A percentile compares a stretch with the other conserved stretches of the same genome.
These are phyloP conservation scores for Terrapene triunguis DNA, from an alignment of 2,113 vertebrate species.

Conservation along the genomic window DNA sequence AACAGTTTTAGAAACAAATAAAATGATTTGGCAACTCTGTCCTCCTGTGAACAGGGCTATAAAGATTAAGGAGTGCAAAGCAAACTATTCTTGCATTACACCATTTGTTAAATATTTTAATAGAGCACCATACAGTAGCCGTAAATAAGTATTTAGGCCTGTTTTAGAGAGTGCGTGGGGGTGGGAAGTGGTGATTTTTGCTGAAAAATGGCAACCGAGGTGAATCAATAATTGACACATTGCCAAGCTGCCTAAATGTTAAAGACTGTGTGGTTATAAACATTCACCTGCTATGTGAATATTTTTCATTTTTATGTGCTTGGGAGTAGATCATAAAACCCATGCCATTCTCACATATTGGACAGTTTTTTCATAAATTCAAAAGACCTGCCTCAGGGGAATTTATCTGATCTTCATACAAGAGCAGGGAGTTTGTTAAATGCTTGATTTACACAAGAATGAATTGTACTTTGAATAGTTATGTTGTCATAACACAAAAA, in stretches of 20 bases:
- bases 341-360: not conserved
- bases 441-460: not conserved
- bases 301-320: not conserved
- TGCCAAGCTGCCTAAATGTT: not conserved
- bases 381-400: not conserved
- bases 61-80: not conserved
- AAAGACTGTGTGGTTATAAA: not conserved
- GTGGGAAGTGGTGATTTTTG: not conserved
- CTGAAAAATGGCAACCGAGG: not conserved
- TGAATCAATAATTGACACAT: not conserved
- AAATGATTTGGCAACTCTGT: not conserved
- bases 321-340: not conserved
- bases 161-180: not conserved
- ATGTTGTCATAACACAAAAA: not conserved
- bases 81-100: fast-evolving
- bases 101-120: not conserved
- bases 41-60: not conserved
- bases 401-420: not conserved
- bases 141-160: not conserved
- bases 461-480: not conserved
- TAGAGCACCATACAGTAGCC: not conserved
- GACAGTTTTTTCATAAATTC: not conserved
- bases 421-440: not conserved
- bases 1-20: not conserved
- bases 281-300: not conserved